phyloP scores from a whole-genome alignment of 2,113 vertebrate genomes.

The Dipodomys ordii region DNA sequence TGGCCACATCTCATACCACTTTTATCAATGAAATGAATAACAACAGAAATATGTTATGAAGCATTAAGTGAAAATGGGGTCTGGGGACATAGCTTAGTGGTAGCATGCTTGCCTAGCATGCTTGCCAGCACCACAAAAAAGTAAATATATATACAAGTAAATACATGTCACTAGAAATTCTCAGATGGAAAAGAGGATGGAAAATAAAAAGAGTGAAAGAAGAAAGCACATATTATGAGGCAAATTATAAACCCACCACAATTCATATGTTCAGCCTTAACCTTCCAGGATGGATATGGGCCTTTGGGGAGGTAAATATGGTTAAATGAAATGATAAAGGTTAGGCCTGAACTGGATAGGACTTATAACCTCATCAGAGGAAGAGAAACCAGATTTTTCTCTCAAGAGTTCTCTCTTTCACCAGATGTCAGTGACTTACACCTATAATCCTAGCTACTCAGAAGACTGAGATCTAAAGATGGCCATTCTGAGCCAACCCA shows the following conservation, averaged over 20 bases:
- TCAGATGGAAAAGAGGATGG: background rate
- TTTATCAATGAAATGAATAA: background rate
- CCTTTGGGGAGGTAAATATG: background rate
- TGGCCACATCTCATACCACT: background rate
- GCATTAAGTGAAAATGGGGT: slow-evolving; percentile 15
- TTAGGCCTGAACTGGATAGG: background rate
- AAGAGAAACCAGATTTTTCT: background rate
- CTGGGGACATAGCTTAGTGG: no score
- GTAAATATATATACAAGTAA: background rate
- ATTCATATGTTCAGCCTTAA: background rate
- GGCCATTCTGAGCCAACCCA: no score
- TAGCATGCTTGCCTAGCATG: no score
- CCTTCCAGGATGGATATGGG: background rate
- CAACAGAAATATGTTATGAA: background rate
- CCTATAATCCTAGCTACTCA: no score
- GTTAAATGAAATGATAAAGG: background rate
- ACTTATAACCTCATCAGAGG: background rate
- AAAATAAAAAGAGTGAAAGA: background rate
- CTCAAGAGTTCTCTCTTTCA: no score
- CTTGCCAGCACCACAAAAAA: background rate
- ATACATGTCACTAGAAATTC: background rate
- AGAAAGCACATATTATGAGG: background rate
- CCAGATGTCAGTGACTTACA: no score
- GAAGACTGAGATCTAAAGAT: no score
- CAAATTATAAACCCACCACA: slow-evolving; percentile 4